phyloP scores from a whole-genome alignment of 2,797 vertebrate species.

The Steatocranus sp. region DNA sequence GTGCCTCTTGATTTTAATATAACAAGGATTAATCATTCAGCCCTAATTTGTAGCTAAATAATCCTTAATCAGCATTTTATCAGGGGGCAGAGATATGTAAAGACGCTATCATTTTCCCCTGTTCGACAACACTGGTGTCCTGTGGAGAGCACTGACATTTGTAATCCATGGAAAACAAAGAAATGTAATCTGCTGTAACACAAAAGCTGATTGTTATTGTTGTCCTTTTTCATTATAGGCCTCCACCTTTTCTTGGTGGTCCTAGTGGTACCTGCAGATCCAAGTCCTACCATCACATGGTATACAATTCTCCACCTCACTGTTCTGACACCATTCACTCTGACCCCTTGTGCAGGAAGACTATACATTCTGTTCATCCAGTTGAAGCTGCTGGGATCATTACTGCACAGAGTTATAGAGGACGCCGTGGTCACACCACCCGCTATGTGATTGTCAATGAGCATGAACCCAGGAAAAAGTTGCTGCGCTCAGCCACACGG shows the following conservation, averaged over 20 bases:
- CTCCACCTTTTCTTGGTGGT: slow-evolving; percentile 62
- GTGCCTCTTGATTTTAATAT: rapidly evolving
- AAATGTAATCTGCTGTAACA: neutral
- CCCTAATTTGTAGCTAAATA: neutral
- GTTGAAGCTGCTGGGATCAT: slow-evolving; percentile 49
- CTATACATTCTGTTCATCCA: slow-evolving; percentile 56
- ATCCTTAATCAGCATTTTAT: neutral
- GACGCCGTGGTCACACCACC: slow-evolving; percentile 67
- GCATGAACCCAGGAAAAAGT: slow-evolving; percentile 76
- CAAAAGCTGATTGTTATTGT: neutral
- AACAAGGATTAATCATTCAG: neutral
- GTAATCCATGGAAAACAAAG: neutral
- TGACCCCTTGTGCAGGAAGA: slow-evolving; percentile 84
- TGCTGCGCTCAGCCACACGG: slow-evolving; percentile 71
- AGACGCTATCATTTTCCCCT: neutral
- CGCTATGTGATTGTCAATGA: slow-evolving; percentile 86
- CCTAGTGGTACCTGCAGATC: slow-evolving; percentile 68
- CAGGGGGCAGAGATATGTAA: neutral
- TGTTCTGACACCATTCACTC: slow-evolving; percentile 72
- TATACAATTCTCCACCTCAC: slow-evolving; percentile 56
- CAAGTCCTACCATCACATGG: slow-evolving; percentile 74
- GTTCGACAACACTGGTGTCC: neutral
- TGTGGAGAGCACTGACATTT: neutral
- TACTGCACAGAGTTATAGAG: slow-evolving; percentile 62
- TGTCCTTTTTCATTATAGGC: slow-evolving; percentile 64